Evolutionary conservation across 2,888 invertebrate species (phyloP).

Genomic region (Julus scandinavius): DNA sequence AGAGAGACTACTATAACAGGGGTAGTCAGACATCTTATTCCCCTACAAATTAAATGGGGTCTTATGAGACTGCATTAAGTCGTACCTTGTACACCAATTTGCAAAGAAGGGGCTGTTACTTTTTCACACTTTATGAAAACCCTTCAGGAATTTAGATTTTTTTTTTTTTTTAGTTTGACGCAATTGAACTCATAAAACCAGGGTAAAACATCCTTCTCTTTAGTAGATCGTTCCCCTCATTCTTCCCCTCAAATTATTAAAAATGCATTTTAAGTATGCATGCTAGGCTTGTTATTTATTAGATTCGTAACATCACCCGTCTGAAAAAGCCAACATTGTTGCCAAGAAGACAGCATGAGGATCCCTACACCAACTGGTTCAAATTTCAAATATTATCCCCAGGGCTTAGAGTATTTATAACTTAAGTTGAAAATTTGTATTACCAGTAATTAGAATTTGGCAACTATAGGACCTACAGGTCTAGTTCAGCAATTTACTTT

Average conservation of each 20-base stretch:
- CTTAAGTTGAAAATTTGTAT: neutral
- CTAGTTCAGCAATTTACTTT: no score
- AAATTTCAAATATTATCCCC: neutral
- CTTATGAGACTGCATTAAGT: neutral
- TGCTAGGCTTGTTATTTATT: conserved; percentile 16
- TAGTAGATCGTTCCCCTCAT: conserved; percentile 43
- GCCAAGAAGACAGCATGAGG: conserved; percentile 4
- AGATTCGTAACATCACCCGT: conserved; percentile 14
- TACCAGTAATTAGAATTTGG: neutral
- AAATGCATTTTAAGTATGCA: conserved; percentile 40
- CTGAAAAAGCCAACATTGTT: conserved; percentile 43
- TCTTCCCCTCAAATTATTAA: conserved; percentile 9
- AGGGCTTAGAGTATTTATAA: conserved; percentile 3
- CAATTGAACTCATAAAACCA: conserved; percentile 43
- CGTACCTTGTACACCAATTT: conserved; percentile 44
- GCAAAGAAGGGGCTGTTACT: conserved; percentile 22
- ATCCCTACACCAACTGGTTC: conserved; percentile 37
- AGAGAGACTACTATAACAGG: neutral
- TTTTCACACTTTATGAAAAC: neutral
- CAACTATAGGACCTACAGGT: neutral
- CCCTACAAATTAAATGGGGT: neutral
- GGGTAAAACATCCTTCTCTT: conserved; percentile 7
- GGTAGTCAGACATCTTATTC: neutral
- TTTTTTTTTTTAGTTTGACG: neutral
- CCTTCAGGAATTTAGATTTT: conserved; percentile 11